Conservation (phyloP, 2,888 invertebrate genomes). For the Agrotis exclamationis region DNA sequence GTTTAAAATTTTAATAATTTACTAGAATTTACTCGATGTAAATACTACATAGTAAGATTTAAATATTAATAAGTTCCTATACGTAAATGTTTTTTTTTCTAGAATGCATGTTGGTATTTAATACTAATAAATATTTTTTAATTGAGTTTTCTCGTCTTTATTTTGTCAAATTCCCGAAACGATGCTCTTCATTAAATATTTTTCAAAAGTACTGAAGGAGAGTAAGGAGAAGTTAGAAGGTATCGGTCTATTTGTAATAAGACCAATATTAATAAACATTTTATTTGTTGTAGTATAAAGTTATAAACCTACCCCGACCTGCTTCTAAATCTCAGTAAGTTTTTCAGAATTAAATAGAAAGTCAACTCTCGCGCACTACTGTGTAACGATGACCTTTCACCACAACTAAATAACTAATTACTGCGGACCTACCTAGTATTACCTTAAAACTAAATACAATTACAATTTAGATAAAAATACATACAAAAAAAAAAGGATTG, state of each 20-base stretch:
- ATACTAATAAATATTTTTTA: conserved; percentile 52
- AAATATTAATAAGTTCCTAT: conserved; percentile 59
- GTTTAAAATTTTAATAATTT: conserved; percentile 28
- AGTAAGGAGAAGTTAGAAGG: too few species aligned
- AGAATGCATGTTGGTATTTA: conserved; percentile 60
- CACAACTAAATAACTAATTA: neutral
- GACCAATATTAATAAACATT: too few species aligned
- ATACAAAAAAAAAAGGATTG: neutral
- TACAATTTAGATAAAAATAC: neutral
- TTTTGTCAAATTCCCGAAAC: neutral
- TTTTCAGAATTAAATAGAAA: too few species aligned
- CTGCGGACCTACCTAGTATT: too few species aligned
- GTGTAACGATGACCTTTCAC: neutral
- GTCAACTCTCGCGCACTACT: too few species aligned
- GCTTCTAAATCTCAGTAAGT: too few species aligned
- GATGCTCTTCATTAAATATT: neutral
- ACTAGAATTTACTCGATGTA: conserved; percentile 66
- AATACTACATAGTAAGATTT: conserved; percentile 61
- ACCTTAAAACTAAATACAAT: neutral
- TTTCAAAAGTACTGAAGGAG: too few species aligned
- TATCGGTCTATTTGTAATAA: neutral
- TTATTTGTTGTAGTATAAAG: too few species aligned
- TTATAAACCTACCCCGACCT: too few species aligned
- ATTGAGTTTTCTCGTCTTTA: conserved; percentile 6
- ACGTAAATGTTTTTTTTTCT: conserved; percentile 30